Evolutionary conservation across 2,888 invertebrate species (phyloP).

Genomic region (Chymomyza amoena): DNA sequence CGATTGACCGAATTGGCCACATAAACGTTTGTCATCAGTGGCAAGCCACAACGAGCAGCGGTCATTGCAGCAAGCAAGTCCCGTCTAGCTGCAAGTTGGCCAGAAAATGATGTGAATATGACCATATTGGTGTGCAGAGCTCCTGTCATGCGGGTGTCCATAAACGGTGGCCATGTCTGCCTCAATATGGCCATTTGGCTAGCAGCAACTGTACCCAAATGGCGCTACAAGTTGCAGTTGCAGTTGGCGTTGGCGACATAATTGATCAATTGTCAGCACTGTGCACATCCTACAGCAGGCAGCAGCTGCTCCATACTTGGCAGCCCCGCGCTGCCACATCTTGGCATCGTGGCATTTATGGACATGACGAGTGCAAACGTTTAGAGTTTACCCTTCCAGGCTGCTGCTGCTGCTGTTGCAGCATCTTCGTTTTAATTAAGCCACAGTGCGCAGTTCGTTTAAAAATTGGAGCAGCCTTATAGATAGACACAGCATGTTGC

Average conservation of each 20-base stretch:
- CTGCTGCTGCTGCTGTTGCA: constrained; percentile 2
- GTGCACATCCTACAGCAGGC: constrained; percentile 11
- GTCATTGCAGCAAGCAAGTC: constrained; percentile 4
- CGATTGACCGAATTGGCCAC: constrained; percentile 65
- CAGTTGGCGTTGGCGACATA: constrained; percentile 39
- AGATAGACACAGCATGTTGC: background rate
- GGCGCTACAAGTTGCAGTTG: constrained; percentile 1
- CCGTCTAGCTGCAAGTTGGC: background rate
- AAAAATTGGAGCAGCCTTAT: background rate
- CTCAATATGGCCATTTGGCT: background rate
- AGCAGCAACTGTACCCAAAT: constrained; percentile 25
- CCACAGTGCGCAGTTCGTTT: constrained; percentile 26
- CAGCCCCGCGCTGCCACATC: background rate
- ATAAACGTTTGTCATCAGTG: constrained; percentile 45
- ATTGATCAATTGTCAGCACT: constrained; percentile 56
- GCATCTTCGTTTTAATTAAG: constrained; percentile 56
- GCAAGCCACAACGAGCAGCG: constrained; percentile 11
- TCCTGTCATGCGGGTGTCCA: constrained; percentile 19
- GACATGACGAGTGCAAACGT: background rate
- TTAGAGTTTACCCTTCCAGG: constrained; percentile 33
- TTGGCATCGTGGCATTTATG: background rate
- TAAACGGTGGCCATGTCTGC: constrained; percentile 3
- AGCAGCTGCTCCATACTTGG: constrained; percentile 4
- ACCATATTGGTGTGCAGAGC: constrained; percentile 1
- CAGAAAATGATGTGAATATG: constrained; percentile 16